Conservation (phyloP, 2,888 invertebrate genomes). For the Pachydiplax longipennis region DNA sequence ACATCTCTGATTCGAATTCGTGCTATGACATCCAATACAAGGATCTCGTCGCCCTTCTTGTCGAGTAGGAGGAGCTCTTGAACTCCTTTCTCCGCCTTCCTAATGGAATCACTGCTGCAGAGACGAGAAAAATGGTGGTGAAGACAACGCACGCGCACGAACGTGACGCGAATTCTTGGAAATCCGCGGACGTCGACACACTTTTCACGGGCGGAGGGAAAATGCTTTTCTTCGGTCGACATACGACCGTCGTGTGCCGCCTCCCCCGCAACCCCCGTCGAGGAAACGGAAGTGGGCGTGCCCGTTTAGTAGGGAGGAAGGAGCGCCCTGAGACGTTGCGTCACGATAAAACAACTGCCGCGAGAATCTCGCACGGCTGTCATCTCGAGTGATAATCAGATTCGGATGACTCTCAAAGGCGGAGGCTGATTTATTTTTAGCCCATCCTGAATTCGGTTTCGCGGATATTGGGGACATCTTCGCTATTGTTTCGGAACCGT, state of each 20-base stretch:
- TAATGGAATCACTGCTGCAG: not conserved
- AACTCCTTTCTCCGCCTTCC: not conserved
- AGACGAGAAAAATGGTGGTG: not conserved
- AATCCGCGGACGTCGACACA: conserved; percentile 3
- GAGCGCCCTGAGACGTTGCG: not conserved
- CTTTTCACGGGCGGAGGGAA: conserved; percentile 16
- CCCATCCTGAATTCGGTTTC: too few relatives aligned
- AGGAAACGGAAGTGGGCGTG: conserved; percentile 19
- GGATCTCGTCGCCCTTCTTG: too few relatives aligned
- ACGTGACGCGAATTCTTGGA: not conserved
- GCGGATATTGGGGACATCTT: too few relatives aligned
- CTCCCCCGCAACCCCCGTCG: not conserved
- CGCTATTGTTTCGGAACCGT: too few relatives aligned
- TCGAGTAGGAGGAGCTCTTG: not conserved
- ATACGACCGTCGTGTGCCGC: not conserved
- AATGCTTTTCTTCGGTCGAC: not conserved
- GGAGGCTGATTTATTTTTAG: too few relatives aligned
- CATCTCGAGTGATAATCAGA: not conserved
- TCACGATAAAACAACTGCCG: not conserved
- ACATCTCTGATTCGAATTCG: too few relatives aligned
- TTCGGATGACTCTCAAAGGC: not conserved
- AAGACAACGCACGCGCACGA: not conserved
- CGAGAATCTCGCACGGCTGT: not conserved
- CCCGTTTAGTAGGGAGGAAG: not conserved
- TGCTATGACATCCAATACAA: too few relatives aligned